A percentile compares a stretch with the other conserved stretches of the same genome.
Conservation (phyloP, 2,797 vertebrate genomes). For the Dendrocincla tyrannina region DNA sequence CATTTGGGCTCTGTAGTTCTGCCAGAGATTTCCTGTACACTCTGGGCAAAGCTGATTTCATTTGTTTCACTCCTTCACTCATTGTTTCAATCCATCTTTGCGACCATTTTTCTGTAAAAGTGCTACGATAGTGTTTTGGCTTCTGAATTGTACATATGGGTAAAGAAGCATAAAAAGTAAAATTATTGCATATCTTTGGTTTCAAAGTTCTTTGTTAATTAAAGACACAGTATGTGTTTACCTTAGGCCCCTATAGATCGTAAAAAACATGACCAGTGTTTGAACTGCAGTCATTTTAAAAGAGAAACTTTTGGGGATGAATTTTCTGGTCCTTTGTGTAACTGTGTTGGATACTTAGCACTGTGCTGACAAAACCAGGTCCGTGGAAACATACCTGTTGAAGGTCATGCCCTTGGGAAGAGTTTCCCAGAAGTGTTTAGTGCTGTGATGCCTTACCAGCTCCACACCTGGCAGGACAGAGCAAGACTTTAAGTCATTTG, state of each 20-base stretch:
- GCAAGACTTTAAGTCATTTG: neutral
- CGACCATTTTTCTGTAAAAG: neutral
- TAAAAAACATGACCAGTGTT: neutral
- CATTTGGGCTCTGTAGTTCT: neutral
- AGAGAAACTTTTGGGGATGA: neutral
- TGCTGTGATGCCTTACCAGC: neutral
- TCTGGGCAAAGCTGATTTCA: neutral
- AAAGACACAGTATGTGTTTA: neutral
- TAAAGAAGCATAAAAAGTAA: neutral
- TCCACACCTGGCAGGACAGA: neutral
- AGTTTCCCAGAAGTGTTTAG: neutral
- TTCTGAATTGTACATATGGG: neutral
- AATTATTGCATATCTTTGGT: neutral
- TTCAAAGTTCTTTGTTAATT: neutral
- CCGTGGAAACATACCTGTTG: neutral
- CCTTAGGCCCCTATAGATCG: neutral
- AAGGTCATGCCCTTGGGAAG: conserved; percentile 19
- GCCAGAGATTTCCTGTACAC: neutral
- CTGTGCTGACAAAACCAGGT: conserved; percentile 9
- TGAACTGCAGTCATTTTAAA: neutral
- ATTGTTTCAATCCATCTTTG: neutral
- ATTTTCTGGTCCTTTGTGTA: neutral
- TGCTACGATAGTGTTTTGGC: neutral
- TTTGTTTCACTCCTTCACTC: neutral
- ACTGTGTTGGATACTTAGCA: neutral